Conservation (phyloP, 2,888 invertebrate genomes). For the Alitta virens region DNA sequence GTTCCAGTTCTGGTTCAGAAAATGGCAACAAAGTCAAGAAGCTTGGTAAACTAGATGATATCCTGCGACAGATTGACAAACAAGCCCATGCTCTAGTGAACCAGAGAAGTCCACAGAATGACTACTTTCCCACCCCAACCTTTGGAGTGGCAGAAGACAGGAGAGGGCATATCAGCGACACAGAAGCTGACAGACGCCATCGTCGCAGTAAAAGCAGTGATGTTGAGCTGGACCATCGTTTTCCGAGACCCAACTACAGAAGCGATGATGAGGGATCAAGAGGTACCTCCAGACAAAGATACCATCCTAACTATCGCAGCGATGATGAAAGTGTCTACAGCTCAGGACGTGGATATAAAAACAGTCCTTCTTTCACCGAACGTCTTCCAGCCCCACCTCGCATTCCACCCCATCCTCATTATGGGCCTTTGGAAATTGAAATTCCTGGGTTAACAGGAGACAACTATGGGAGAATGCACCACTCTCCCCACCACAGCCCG, state of each 20-base stretch:
- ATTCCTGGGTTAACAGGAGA: background rate
- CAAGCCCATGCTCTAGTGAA: conserved; percentile 8
- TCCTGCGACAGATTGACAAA: conserved; percentile 8
- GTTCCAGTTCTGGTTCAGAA: background rate
- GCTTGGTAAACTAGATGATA: conserved; percentile 1
- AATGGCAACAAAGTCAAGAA: conserved; percentile 3
- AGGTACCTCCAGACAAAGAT: too few species aligned
- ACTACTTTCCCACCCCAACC: background rate
- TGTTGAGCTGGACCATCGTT: too few species aligned
- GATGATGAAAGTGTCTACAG: background rate
- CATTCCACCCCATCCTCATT: background rate
- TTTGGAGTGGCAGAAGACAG: background rate
- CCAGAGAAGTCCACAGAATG: background rate
- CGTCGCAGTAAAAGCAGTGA: background rate
- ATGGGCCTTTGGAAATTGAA: background rate
- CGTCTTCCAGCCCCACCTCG: background rate
- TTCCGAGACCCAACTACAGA: too few species aligned
- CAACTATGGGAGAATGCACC: too few species aligned
- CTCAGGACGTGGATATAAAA: background rate
- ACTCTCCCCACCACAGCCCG: too few species aligned
- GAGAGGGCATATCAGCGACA: background rate
- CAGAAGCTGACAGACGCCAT: background rate
- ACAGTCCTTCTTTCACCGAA: background rate
- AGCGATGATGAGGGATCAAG: too few species aligned
- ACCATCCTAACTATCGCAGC: background rate